phyloP scores from a whole-genome alignment of 2,113 vertebrate species.

The Sinocyclocheilus grahami region DNA sequence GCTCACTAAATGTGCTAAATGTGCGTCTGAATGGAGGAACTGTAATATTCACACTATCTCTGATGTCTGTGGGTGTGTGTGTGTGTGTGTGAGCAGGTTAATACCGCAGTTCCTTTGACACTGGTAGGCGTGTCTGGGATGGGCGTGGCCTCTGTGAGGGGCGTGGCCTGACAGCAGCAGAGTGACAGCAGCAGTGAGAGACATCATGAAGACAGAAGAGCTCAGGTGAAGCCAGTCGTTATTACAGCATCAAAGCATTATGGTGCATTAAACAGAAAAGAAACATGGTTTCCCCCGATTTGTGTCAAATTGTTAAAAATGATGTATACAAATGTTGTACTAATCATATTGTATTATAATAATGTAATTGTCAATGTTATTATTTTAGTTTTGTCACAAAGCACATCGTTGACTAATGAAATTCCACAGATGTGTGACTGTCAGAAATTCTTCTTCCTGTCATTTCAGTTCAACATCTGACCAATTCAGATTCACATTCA shows the following conservation, averaged over 20 bases:
- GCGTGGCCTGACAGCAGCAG: constrained; percentile 61
- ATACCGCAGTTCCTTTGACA: constrained; percentile 64
- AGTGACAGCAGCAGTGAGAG: background rate
- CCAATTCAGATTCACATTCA: no score
- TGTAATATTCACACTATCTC: background rate
- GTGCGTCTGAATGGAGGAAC: background rate
- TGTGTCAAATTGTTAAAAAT: background rate
- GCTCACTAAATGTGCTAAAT: background rate
- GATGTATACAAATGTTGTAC: no score
- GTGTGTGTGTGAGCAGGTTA: constrained; percentile 7
- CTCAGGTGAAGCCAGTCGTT: constrained; percentile 10
- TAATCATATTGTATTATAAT: no score
- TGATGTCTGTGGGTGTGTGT: background rate
- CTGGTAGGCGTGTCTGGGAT: constrained; percentile 57
- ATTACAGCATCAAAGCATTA: background rate
- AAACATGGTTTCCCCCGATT: background rate
- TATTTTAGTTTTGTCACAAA: background rate
- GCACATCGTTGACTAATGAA: no score
- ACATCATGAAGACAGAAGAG: constrained; percentile 5
- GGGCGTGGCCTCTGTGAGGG: constrained; percentile 64
- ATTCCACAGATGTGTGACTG: no score
- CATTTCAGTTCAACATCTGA: no score
- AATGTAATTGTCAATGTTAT: background rate
- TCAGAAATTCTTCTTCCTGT: no score
- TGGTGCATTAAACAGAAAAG: background rate